phyloP scores from a whole-genome alignment of 2,113 vertebrate genomes.

The Sturnira hondurensis region DNA sequence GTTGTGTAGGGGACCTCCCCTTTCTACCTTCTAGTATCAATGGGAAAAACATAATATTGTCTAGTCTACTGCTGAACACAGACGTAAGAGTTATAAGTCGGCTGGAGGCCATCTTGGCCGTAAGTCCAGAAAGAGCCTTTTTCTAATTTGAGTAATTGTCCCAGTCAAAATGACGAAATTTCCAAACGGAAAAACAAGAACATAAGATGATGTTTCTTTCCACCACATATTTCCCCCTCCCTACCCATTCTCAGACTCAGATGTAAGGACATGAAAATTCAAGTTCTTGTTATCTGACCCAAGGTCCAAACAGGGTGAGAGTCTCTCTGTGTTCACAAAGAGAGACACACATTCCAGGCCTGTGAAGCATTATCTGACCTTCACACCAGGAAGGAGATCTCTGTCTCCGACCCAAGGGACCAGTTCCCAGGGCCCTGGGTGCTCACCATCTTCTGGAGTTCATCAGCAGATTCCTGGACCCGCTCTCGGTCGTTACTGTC shows the following conservation, averaged over 20 bases:
- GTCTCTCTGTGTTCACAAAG: neutral
- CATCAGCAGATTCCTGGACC: conserved; percentile 89
- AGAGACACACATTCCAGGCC: neutral
- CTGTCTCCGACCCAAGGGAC: neutral
- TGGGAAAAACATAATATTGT: neutral
- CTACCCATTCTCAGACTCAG: neutral
- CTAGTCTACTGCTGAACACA: neutral
- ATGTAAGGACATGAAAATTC: neutral
- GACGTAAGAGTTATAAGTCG: neutral
- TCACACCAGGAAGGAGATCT: neutral
- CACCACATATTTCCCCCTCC: neutral
- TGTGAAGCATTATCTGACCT: neutral
- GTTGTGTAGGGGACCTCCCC: neutral
- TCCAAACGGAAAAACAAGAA: neutral
- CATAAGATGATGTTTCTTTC: neutral
- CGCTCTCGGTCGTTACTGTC: conserved; percentile 95
- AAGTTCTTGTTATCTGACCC: neutral
- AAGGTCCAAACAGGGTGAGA: neutral
- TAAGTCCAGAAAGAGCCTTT: neutral
- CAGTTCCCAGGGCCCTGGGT: neutral
- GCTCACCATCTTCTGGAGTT: conserved; percentile 93
- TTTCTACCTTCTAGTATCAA: neutral
- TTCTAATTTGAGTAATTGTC: neutral
- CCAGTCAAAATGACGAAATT: neutral
- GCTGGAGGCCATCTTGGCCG: neutral